Percentiles rank a stretch among this genome's conserved stretches.
Evolutionary conservation across 2,113 vertebrate species (phyloP).

Genomic region (Sylvia atricapilla): DNA sequence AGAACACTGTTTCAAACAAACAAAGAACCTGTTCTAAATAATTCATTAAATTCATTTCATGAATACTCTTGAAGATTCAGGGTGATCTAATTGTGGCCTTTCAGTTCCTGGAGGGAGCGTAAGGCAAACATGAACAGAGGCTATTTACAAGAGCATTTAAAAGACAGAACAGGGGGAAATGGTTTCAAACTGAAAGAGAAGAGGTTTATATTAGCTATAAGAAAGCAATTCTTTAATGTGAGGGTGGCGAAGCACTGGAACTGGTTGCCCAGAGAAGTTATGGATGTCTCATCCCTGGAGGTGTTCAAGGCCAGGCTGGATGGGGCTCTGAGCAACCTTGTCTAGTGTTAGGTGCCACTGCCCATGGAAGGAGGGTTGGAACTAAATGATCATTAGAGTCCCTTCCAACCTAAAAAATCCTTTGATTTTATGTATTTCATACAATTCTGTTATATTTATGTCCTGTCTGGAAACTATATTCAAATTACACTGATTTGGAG

Average conservation of each 20-base stretch:
- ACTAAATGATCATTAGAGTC: background rate
- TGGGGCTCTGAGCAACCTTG: background rate
- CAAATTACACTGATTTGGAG: background rate
- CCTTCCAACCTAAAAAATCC: background rate
- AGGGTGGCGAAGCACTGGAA: background rate
- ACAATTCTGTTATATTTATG: background rate
- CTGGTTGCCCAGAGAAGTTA: background rate
- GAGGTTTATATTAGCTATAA: background rate
- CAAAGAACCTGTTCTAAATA: background rate
- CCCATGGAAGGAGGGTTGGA: background rate
- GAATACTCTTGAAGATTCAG: background rate
- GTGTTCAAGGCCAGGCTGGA: background rate
- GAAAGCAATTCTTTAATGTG: background rate
- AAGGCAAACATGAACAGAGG: background rate
- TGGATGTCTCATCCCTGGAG: background rate
- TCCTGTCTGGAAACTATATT: background rate
- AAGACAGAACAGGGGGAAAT: background rate
- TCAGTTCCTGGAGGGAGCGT: background rate
- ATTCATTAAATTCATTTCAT: background rate
- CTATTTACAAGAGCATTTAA: background rate
- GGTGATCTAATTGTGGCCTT: background rate
- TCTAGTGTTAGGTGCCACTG: background rate
- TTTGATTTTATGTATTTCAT: background rate
- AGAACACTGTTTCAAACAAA: background rate
- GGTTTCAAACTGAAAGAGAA: background rate